Conservation (phyloP, 2,113 vertebrate species). For the Prochilodus magdalenae region DNA sequence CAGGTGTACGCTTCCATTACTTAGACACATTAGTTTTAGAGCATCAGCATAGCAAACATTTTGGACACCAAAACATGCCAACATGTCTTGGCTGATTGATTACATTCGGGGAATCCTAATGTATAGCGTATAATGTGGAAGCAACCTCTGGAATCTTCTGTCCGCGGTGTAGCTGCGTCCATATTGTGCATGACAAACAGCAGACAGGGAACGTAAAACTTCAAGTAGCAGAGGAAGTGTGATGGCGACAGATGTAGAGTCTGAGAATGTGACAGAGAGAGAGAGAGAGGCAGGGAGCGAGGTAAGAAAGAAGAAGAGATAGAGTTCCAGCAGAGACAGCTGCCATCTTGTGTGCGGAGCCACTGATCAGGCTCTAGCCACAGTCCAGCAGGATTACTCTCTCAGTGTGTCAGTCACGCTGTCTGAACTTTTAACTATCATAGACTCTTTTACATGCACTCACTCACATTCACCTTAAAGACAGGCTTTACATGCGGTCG, state of each 20-base stretch:
- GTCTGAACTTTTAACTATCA: slow-evolving; percentile 54
- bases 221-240: slow-evolving; percentile 39
- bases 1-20: too few species aligned
- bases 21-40: too few species aligned
- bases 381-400: slow-evolving; percentile 52
- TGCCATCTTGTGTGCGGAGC: slow-evolving; percentile 62
- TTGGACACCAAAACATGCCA: too few species aligned
- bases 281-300: not conserved
- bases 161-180: slow-evolving; percentile 16
- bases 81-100: too few species aligned
- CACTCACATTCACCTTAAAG: slow-evolving; percentile 21
- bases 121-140: not conserved
- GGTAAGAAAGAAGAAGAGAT: not conserved
- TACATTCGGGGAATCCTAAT: not conserved
- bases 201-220: slow-evolving; percentile 29
- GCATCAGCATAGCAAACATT: too few species aligned
- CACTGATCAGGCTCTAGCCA: slow-evolving; percentile 49
- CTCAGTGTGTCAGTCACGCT: slow-evolving; percentile 61
- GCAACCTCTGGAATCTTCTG: not conserved
- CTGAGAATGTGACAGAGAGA: slow-evolving; percentile 61
- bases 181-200: slow-evolving; percentile 9
- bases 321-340: slow-evolving; percentile 61
- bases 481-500: not conserved
- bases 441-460: slow-evolving; percentile 39
- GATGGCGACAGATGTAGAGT: slow-evolving; percentile 69